These are phyloP conservation scores for Vombatus ursinus DNA, from an alignment of 2,113 vertebrate genomes.

Conservation along the genomic window DNA sequence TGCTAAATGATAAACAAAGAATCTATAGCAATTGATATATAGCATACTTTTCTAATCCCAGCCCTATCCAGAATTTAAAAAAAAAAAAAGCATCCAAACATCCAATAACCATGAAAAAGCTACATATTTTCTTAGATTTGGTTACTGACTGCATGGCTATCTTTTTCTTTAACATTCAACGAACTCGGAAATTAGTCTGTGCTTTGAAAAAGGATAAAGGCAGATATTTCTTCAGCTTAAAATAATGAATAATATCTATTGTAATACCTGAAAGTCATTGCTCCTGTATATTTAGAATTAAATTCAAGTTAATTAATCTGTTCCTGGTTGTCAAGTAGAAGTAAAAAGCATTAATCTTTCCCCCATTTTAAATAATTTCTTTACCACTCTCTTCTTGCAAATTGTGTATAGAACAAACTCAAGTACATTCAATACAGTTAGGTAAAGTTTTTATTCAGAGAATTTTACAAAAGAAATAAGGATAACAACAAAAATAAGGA, in stretches of 20 bases:
- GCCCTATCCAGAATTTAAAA: not conserved
- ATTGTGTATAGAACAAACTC: not conserved
- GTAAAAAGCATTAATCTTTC: constrained; percentile 61
- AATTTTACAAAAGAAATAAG: not conserved
- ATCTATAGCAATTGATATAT: not conserved
- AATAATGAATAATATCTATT: constrained; percentile 63
- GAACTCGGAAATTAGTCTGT: constrained; percentile 19
- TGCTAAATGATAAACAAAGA: not conserved
- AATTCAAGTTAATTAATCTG: constrained; percentile 69
- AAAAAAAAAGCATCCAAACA: not conserved
- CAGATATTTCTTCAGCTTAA: constrained; percentile 60
- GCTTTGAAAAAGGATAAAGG: constrained; percentile 55
- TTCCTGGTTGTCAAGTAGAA: constrained; percentile 53
- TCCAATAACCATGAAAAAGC: not conserved
- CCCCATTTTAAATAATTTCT: constrained; percentile 64
- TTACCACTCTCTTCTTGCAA: constrained; percentile 62
- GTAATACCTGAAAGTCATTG: constrained; percentile 59
- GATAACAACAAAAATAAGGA: not conserved
- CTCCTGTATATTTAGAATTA: constrained; percentile 67
- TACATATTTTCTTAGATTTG: not conserved
- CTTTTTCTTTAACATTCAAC: constrained; percentile 37
- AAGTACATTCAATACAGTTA: constrained; percentile 16
- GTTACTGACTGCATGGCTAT: not conserved
- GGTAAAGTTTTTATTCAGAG: constrained; percentile 16
- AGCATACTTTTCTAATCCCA: not conserved